Conservation (phyloP, 2,797 vertebrate genomes). For the Momotus momota region DNA sequence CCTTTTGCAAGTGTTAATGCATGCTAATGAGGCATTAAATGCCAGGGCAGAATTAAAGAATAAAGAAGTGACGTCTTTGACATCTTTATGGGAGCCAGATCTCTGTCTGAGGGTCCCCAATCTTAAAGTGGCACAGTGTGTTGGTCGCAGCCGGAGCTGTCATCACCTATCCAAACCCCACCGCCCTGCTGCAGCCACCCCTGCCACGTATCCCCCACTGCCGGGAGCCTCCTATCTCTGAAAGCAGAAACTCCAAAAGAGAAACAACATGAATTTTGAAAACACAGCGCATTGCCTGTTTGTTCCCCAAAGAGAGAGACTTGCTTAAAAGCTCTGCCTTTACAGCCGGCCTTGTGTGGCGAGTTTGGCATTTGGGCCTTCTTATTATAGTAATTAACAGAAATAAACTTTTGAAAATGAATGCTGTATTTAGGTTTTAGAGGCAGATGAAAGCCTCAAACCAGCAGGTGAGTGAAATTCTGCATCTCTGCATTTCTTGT, state of each 20-base stretch:
- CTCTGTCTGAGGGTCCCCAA: background rate
- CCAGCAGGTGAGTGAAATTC: background rate
- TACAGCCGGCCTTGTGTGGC: rapidly evolving
- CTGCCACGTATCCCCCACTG: background rate
- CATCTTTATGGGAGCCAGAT: background rate
- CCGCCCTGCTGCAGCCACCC: background rate
- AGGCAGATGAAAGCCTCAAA: background rate
- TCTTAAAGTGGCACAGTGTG: background rate
- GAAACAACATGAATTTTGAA: background rate
- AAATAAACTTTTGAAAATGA: background rate
- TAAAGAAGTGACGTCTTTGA: background rate
- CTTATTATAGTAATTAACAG: background rate
- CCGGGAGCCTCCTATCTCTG: background rate
- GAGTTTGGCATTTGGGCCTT: background rate
- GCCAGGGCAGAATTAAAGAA: conserved; percentile 34
- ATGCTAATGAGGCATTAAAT: conserved; percentile 69
- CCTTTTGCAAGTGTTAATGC: conserved; percentile 24
- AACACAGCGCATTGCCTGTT: background rate
- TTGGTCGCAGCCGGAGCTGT: rapidly evolving
- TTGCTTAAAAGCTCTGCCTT: background rate
- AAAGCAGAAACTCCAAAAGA: background rate
- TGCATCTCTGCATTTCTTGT: background rate
- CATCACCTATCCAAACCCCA: rapidly evolving
- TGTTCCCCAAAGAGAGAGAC: background rate
- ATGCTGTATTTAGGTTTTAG: background rate